These are phyloP conservation scores for Tillus elongatus DNA, from an alignment of 2,888 invertebrate genomes.

Conservation along the genomic window DNA sequence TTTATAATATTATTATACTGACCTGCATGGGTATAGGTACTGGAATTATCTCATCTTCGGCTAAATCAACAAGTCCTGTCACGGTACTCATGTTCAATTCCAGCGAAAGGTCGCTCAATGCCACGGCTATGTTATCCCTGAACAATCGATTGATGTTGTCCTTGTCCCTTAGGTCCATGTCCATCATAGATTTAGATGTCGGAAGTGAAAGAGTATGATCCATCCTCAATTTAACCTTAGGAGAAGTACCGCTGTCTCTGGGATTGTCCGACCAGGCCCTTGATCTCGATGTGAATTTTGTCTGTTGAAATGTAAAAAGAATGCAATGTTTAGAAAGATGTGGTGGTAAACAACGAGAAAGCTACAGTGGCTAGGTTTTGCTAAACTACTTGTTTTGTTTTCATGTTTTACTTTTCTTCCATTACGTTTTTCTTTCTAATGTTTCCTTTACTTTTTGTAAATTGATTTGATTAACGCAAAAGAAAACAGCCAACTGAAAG, in stretches of 20 bases:
- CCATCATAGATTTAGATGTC: slow-evolving; percentile 27
- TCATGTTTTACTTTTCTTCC: too few species aligned
- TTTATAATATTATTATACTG: too few species aligned
- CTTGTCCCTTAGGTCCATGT: slow-evolving; percentile 41
- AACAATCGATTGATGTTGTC: slow-evolving; percentile 42
- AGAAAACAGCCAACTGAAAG: too few species aligned
- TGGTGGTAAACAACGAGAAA: too few species aligned
- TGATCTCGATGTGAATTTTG: slow-evolving; percentile 72
- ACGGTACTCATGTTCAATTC: slow-evolving; percentile 74
- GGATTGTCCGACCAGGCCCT: slow-evolving; percentile 70
- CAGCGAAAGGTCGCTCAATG: slow-evolving; percentile 56
- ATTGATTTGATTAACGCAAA: too few species aligned
- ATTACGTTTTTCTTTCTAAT: too few species aligned
- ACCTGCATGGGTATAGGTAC: slow-evolving; percentile 78
- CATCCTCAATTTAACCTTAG: slow-evolving; percentile 52
- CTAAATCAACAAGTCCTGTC: slow-evolving; percentile 69
- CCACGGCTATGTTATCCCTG: slow-evolving; percentile 52
- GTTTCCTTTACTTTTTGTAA: too few species aligned
- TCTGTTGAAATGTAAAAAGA: slow-evolving; percentile 45
- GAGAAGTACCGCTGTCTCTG: slow-evolving; percentile 41
- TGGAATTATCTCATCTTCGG: slow-evolving; percentile 78
- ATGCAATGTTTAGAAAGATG: too few species aligned
- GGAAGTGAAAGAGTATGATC: slow-evolving; percentile 50
- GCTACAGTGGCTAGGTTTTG: neutral
- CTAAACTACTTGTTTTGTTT: too few species aligned